Evolutionary conservation across 2,888 invertebrate genomes (phyloP).

Genomic region (Pammene fasciana): DNA sequence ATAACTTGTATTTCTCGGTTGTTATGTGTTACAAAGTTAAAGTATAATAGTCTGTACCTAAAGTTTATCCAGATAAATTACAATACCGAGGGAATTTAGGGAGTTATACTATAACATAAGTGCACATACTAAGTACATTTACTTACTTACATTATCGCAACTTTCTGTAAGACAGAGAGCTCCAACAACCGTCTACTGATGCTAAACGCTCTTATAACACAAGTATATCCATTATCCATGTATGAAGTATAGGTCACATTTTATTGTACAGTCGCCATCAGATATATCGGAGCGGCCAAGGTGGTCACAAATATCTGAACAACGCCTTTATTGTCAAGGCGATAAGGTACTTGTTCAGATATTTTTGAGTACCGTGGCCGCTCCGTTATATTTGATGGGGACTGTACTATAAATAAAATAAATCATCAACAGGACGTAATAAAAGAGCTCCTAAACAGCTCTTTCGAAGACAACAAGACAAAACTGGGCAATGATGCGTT

Average conservation of each 20-base stretch:
- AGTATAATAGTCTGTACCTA: too few relatives aligned
- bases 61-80: too few relatives aligned
- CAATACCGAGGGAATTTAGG: too few relatives aligned
- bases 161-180: not conserved
- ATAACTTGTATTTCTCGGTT: constrained; percentile 12
- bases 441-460: constrained; percentile 79
- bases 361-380: too few relatives aligned
- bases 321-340: too few relatives aligned
- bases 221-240: not conserved
- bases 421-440: constrained; percentile 71
- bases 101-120: not conserved
- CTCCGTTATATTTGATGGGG: too few relatives aligned
- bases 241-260: not conserved
- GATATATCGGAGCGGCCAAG: too few relatives aligned
- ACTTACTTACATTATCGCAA: too few relatives aligned
- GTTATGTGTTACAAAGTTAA: not conserved
- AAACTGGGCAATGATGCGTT: constrained; percentile 82
- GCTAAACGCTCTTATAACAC: not conserved
- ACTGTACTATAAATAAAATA: not conserved
- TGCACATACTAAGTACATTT: not conserved
- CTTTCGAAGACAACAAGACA: constrained; percentile 81
- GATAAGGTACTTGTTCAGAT: too few relatives aligned
- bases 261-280: too few relatives aligned
- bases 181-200: not conserved
- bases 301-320: too few relatives aligned